These are phyloP conservation scores for Sebastes cheni DNA, from an alignment of 2,797 vertebrate genomes.

Conservation along the genomic window DNA sequence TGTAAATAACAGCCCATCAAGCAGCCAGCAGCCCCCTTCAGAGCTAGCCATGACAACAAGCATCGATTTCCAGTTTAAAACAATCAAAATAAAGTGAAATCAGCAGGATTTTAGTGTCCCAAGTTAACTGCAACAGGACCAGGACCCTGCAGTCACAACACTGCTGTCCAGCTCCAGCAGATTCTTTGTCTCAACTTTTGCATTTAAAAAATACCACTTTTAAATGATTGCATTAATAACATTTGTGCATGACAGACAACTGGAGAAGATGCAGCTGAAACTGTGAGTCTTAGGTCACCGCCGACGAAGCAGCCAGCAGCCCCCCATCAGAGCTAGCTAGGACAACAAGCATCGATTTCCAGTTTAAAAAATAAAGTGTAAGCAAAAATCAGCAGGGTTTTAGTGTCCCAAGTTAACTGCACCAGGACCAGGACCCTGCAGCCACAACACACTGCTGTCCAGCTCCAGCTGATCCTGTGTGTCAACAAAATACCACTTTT, in stretches of 20 bases:
- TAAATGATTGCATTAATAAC: too few species aligned
- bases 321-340: too few species aligned
- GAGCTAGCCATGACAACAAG: background rate
- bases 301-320: too few species aligned
- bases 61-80: background rate
- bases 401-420: background rate
- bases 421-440: background rate
- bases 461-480: background rate
- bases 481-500: too few species aligned
- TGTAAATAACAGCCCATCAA: too few species aligned
- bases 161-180: too few species aligned
- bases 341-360: background rate
- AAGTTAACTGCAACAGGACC: background rate
- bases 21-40: too few species aligned
- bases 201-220: too few species aligned
- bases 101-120: slow-evolving; percentile 1
- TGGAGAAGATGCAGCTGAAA: too few species aligned
- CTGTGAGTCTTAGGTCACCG: too few species aligned
- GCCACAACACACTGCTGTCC: background rate
- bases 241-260: background rate
- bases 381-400: slow-evolving; percentile 6
- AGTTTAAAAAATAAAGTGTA: background rate
- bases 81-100: background rate
- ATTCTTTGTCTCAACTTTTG: too few species aligned
- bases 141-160: slow-evolving; percentile 32